phyloP scores from a whole-genome alignment of 1,140 invertebrate genomes.

The Nymphalis io region DNA sequence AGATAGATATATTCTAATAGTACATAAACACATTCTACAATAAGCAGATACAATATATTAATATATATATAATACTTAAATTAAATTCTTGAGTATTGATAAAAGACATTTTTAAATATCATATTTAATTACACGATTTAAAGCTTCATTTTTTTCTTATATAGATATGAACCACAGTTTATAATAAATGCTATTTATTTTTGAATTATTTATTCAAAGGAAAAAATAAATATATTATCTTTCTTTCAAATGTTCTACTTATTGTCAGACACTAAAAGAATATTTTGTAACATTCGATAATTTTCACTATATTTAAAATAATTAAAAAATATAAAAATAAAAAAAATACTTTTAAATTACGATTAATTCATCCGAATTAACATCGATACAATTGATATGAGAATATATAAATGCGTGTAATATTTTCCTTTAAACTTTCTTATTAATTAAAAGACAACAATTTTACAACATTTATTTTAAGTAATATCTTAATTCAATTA shows the following conservation, averaged over 20 bases:
- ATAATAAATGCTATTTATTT: constrained; percentile 43
- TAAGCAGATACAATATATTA: constrained; percentile 33
- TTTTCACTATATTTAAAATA: neutral
- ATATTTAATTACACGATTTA: constrained; percentile 70
- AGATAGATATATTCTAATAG: neutral
- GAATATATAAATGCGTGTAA: constrained; percentile 35
- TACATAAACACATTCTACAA: constrained; percentile 25
- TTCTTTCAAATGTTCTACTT: constrained; percentile 60
- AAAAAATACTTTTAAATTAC: neutral
- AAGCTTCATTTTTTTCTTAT: constrained; percentile 73
- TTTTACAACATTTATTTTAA: constrained; percentile 57
- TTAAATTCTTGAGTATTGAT: constrained; percentile 41
- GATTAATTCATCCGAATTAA: constrained; percentile 22
- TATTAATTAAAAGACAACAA: constrained; percentile 58
- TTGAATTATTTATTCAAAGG: constrained; percentile 18
- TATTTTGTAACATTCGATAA: constrained; percentile 61
- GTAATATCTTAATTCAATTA: constrained; percentile 43
- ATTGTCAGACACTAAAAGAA: constrained; percentile 74
- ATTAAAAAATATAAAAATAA: constrained; percentile 3
- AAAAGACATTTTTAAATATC: constrained; percentile 51
- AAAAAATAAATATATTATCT: constrained; percentile 34
- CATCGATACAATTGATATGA: constrained; percentile 41
- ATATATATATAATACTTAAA: constrained; percentile 36
- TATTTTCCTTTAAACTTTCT: constrained; percentile 40
- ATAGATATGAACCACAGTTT: constrained; percentile 44